Evolutionary conservation across 2,888 invertebrate genomes (phyloP), one percentile per base, ranked within the genome.

Genomic region (Diloba caeruleocephala): DNA sequence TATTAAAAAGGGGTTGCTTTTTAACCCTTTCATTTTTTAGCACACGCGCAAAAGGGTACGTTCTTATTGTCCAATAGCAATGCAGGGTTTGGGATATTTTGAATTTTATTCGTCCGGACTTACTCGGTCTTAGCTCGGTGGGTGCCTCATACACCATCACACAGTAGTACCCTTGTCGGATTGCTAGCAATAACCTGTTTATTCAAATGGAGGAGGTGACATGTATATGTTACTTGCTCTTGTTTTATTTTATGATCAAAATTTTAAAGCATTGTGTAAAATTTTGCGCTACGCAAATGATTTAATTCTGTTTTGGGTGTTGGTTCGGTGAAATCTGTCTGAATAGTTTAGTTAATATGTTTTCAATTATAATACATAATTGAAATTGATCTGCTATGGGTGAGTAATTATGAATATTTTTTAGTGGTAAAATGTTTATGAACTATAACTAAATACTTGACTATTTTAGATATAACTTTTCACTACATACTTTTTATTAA

Each of bases 21-120:
- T 86, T 86, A 90, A 91, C 92, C 93, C 92, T 91, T 92, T 85
- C 74, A 46, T 87, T 89, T 89, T 91, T 92, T 92, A 89, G 91
- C 92, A 93, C 93, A 92, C 82, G 92, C 92, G 92, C 92, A 92
- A 85, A 85, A 77, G 87, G 84, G 86, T 83, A 85, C 79, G 86
- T 84, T 67, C 76, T 79, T 78, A 73, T 79, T 83, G 79, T 81
- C 93, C 93, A 93, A 93, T 93, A 57, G 85, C 80, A 90, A 77
- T 62, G 72, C 83, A 82, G 85, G 70, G 76, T 81, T 84, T 79
- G 66, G 53, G 64, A 79, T 80, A 66, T 73, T 88, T 90, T 87
- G 82, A 85, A 88, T 89, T 85, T 82, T 88, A 87, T 89, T 88
- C 65, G 82, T 78, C 76, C 83, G 83, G 74, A 82, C 82, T 64